Evolutionary conservation across 2,888 invertebrate species (phyloP).

Genomic region (Scaptodrosophila latifasciaeformis): DNA sequence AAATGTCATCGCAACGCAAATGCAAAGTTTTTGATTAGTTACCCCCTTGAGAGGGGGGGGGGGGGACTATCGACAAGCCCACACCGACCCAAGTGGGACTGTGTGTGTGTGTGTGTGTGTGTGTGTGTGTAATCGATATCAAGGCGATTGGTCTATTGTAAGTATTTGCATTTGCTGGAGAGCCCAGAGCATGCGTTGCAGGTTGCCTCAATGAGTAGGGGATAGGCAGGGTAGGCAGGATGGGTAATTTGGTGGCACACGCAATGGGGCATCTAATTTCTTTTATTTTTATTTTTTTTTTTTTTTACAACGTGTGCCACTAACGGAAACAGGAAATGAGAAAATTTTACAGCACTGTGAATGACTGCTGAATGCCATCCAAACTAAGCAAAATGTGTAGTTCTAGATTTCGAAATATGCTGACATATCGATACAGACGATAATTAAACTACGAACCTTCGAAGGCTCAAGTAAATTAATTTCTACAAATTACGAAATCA

Average conservation of each 20-base stretch:
- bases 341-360: constrained; percentile 49
- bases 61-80: too few species aligned
- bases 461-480: too few species aligned
- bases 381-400: too few species aligned
- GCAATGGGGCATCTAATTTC: constrained; percentile 30
- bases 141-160: constrained; percentile 21
- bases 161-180: constrained; percentile 37
- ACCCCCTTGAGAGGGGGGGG: too few species aligned
- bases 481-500: too few species aligned
- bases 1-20: constrained; percentile 67
- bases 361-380: constrained; percentile 18
- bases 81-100: not conserved
- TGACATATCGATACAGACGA: too few species aligned
- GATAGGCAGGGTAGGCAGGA: not conserved
- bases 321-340: constrained; percentile 69
- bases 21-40: constrained; percentile 63
- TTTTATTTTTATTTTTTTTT: too few species aligned
- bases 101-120: constrained; percentile 10
- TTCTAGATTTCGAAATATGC: too few species aligned
- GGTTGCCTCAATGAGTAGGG: constrained; percentile 49
- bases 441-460: too few species aligned
- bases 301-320: constrained; percentile 5
- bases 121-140: constrained; percentile 47
- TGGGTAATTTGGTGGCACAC: constrained; percentile 36
- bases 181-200: constrained; percentile 17